Evolutionary conservation across 2,888 invertebrate species (phyloP).

Genomic region (Norana najaformis): DNA sequence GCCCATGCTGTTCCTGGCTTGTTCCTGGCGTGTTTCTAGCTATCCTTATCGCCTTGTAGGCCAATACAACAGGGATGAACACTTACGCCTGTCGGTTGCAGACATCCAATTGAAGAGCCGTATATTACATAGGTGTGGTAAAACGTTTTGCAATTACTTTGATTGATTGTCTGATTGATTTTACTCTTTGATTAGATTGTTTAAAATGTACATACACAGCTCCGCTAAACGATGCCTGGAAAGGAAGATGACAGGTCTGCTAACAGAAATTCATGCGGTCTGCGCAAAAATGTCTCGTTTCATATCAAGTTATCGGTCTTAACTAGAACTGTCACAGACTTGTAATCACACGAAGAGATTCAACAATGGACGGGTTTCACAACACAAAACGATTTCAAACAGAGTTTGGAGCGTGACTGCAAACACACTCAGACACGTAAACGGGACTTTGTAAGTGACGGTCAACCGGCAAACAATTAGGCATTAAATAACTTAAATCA

Average conservation of each 20-base stretch:
- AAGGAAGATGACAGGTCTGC: background rate
- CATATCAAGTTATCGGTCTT: background rate
- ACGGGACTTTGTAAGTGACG: background rate
- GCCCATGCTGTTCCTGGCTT: background rate
- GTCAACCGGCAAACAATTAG: constrained; percentile 13
- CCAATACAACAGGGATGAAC: background rate
- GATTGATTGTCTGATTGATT: background rate
- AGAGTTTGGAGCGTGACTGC: background rate
- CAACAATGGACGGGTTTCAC: background rate
- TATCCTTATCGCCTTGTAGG: background rate
- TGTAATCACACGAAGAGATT: background rate
- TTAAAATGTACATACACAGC: no score
- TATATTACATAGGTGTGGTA: background rate
- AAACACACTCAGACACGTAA: no score
- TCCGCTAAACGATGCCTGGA: background rate
- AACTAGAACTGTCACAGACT: background rate
- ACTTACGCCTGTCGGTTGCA: background rate
- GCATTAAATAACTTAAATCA: background rate
- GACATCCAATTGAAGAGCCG: background rate
- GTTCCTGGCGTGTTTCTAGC: no score
- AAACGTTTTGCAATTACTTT: background rate
- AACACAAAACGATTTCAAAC: background rate
- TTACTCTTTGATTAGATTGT: background rate
- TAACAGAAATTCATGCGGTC: background rate
- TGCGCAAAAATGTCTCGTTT: background rate